These are phyloP conservation scores for Abrostola tripartita DNA, from an alignment of 2,888 invertebrate genomes.

Conservation along the genomic window DNA sequence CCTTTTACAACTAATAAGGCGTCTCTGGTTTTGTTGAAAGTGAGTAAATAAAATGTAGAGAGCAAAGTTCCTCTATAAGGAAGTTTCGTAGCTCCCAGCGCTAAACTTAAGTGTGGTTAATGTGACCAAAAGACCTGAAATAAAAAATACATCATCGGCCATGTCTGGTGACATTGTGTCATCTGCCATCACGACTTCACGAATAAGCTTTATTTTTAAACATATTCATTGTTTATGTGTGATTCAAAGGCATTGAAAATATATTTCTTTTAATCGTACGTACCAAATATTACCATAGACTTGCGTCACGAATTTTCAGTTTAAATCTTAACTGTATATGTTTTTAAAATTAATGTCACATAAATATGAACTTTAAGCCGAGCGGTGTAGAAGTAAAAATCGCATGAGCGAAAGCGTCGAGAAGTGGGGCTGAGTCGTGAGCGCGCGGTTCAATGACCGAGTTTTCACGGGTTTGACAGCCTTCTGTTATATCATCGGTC, in stretches of 20 bases:
- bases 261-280: constrained; percentile 44
- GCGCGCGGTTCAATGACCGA: constrained; percentile 87
- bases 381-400: constrained; percentile 76
- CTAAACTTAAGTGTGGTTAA: too few species aligned
- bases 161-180: too few species aligned
- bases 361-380: constrained; percentile 76
- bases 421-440: constrained; percentile 71
- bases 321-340: constrained; percentile 74
- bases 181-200: neutral
- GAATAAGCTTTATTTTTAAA: constrained; percentile 19
- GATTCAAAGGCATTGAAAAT: constrained; percentile 42
- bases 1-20: too few species aligned
- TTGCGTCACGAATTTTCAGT: constrained; percentile 70
- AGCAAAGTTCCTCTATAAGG: too few species aligned
- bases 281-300: constrained; percentile 61
- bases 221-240: constrained; percentile 47
- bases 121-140: too few species aligned
- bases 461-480: constrained; percentile 88
- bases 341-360: constrained; percentile 59
- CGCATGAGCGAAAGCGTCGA: constrained; percentile 79
- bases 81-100: too few species aligned
- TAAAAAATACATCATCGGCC: too few species aligned
- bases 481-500: constrained; percentile 87
- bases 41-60: too few species aligned
- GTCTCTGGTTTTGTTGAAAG: too few species aligned